These are phyloP conservation scores for Brachyistius frenatus DNA, from an alignment of 2,113 vertebrate species.

Conservation along the genomic window DNA sequence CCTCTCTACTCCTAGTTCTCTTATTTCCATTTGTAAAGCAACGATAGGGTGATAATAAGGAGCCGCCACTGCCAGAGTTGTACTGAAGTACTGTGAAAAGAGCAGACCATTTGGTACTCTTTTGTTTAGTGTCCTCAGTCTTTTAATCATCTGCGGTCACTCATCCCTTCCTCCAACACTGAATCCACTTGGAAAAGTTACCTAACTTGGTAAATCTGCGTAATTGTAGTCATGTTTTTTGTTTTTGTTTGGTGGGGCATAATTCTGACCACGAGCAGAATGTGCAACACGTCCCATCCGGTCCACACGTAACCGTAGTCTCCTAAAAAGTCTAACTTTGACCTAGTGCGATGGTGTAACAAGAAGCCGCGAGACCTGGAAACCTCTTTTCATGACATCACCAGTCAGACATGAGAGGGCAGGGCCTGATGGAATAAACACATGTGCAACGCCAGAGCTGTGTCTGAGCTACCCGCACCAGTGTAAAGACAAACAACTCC, in stretches of 20 bases:
- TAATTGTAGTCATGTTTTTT: not conserved
- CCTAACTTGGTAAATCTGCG: not conserved
- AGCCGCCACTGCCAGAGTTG: not conserved
- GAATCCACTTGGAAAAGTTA: constrained; percentile 6
- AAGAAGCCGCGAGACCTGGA: constrained; percentile 41
- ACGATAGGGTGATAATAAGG: not conserved
- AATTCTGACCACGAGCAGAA: not conserved
- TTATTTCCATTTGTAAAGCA: constrained; percentile 6
- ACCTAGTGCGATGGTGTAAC: constrained; percentile 20
- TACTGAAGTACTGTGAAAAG: not conserved
- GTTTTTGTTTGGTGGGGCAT: not conserved
- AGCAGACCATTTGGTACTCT: not conserved
- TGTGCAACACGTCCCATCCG: constrained; percentile 10
- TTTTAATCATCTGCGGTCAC: not conserved
- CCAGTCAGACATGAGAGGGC: constrained; percentile 66
- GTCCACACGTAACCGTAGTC: not conserved
- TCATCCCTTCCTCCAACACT: not conserved
- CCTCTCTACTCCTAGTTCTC: not conserved
- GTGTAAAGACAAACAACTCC: not conserved
- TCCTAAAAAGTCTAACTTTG: constrained; percentile 28
- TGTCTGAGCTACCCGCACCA: constrained; percentile 10
- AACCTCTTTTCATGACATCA: constrained; percentile 73
- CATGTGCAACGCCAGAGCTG: constrained; percentile 41
- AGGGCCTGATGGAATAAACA: constrained; percentile 67
- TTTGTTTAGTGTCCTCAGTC: not conserved